Evolutionary conservation across 2,113 vertebrate species (phyloP), one percentile per base, ranked within the genome.

Genomic region (Ameiurus melas): DNA sequence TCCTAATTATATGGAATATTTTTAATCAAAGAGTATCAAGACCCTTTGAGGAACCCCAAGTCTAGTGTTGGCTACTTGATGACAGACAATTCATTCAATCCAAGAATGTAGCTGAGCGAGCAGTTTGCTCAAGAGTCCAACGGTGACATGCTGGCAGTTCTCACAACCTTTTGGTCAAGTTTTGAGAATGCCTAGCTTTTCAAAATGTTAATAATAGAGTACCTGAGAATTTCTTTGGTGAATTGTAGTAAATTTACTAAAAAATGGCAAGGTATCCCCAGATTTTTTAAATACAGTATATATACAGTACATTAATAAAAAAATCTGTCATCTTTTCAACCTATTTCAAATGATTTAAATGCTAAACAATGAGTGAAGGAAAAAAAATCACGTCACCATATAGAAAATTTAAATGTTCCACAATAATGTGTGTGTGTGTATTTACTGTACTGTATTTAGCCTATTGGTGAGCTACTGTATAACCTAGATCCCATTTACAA

Each of bases 391-490:
- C 2, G 12, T 47, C 22, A 55, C 2, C 12, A 2, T 19, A 30
- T 2, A 82, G 20, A 60, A 39, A 27, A 12, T 39, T 33, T 0
- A 22, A 25, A 83, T 83, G 1, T 60, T 39, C 13, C n/a, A 62
- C 33, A 9, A 39, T 39, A 57, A 43, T 85, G 85, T 30, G 27
- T 6, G 90, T 94, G 86, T 92, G 92, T 92, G 90, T 92, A 27
- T 47, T 20, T 51, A 73, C 53, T 85, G 20, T 51, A 68, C 53
- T 85, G 20, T 43, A 16, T 81, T 30, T 85, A 58, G 81, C 39
- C 20, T 89, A 60, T 3, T 90, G 70, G 77, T 87, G 39, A 85
- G 22, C 55, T 80, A 91, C 79, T 89, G 66, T 88, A 88, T 89
- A 33, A 51, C 58, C 85, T 91, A 84, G 55, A 92, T 60, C 62